Percentiles rank a stretch among this genome's conserved stretches.
Conservation (phyloP, 2,797 vertebrate species). For the Gymnodraco acuticeps region DNA sequence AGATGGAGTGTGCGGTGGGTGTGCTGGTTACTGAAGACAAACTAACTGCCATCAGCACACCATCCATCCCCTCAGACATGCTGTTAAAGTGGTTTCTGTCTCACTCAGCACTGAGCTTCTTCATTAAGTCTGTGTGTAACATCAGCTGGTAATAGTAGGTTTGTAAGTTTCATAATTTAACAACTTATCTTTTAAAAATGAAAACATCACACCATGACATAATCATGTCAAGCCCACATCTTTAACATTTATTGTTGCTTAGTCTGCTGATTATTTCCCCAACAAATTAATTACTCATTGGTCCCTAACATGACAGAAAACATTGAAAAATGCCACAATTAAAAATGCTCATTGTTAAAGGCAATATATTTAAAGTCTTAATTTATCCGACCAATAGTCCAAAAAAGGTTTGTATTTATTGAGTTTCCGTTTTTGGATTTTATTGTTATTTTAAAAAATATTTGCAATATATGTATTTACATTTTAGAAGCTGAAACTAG, state of each 20-base stretch:
- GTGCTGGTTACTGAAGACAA: slow-evolving; percentile 23
- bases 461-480: no score
- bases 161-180: slow-evolving; percentile 8
- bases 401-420: background rate
- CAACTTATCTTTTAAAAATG: background rate
- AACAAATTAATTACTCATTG: background rate
- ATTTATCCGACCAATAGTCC: background rate
- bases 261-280: background rate
- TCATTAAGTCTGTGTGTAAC: background rate
- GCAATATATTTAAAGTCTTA: background rate
- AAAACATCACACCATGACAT: background rate
- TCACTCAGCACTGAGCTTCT: slow-evolving; percentile 35
- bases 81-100: slow-evolving; percentile 19
- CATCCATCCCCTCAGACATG: slow-evolving; percentile 24
- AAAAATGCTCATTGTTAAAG: background rate
- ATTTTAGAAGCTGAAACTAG: background rate
- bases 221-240: background rate
- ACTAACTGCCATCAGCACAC: background rate
- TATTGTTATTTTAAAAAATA: no score
- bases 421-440: no score
- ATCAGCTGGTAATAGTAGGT: background rate
- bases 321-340: background rate
- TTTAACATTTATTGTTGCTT: background rate
- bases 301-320: background rate
- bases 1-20: slow-evolving; percentile 3